Conservation (phyloP, 2,113 vertebrate genomes). For the Varanus salvator region DNA sequence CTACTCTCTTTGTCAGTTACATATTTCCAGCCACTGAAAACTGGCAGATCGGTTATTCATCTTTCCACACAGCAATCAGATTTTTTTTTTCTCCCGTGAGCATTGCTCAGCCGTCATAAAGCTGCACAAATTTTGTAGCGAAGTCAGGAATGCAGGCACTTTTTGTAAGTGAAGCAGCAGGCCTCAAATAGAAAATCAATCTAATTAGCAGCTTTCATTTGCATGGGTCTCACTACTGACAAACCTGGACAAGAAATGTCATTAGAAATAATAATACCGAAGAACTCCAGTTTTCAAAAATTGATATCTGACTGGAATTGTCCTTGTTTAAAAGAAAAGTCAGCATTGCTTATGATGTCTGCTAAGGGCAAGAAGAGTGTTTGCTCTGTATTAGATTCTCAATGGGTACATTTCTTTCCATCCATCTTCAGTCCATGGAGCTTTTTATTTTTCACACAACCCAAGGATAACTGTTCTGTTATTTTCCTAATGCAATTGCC, state of each 20-base stretch:
- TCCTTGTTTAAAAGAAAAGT: slow-evolving; percentile 52
- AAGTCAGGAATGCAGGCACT: slow-evolving; percentile 78
- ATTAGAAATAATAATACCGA: slow-evolving; percentile 79
- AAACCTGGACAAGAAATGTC: slow-evolving; percentile 75
- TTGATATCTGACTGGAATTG: slow-evolving; percentile 69
- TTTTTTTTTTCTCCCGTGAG: slow-evolving; percentile 65
- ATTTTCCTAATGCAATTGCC: slow-evolving; percentile 16
- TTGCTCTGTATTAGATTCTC: slow-evolving; percentile 25
- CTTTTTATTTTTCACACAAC: not conserved
- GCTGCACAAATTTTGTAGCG: slow-evolving; percentile 77
- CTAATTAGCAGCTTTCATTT: slow-evolving; percentile 81
- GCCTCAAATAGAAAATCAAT: slow-evolving; percentile 84
- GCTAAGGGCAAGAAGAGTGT: slow-evolving; percentile 49
- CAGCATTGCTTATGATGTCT: not conserved
- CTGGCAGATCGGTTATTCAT: slow-evolving; percentile 75
- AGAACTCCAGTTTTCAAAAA: slow-evolving; percentile 73
- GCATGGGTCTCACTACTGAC: slow-evolving; percentile 77
- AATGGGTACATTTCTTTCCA: not conserved
- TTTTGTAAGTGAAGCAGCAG: slow-evolving; percentile 83
- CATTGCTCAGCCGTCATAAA: slow-evolving; percentile 80
- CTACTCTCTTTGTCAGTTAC: slow-evolving; percentile 67
- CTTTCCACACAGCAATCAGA: slow-evolving; percentile 81
- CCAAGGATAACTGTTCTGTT: not conserved
- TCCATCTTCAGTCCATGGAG: not conserved
- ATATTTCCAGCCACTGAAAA: slow-evolving; percentile 73